phyloP scores from a whole-genome alignment of 1,140 invertebrate genomes.

The Drosophila ananassae region DNA sequence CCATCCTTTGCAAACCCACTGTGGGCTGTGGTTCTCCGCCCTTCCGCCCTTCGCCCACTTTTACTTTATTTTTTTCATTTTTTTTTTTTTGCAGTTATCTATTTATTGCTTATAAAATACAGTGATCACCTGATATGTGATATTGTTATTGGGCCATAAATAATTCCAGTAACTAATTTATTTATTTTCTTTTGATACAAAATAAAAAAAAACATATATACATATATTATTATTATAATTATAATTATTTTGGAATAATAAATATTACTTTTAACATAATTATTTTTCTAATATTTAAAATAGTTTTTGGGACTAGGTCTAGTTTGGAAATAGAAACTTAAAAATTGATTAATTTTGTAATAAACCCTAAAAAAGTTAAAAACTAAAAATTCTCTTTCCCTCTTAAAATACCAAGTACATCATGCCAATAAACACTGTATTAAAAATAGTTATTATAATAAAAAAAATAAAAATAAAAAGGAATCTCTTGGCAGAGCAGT shows the following conservation, averaged over 20 bases:
- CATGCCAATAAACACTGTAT: not conserved
- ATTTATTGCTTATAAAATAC: constrained; percentile 50
- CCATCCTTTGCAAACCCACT: constrained; percentile 26
- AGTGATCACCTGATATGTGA: not conserved
- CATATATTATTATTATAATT: not conserved
- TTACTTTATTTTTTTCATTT: constrained; percentile 1
- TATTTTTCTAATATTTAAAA: no score
- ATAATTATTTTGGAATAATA: no score
- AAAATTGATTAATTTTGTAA: no score
- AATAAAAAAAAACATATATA: no score
- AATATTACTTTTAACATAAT: no score
- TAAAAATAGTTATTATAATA: constrained; percentile 3
- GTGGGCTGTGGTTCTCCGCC: constrained; percentile 27
- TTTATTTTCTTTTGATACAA: not conserved
- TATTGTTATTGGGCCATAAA: no score
- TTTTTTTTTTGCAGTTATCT: constrained; percentile 30
- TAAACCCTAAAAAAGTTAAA: no score
- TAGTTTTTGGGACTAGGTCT: no score
- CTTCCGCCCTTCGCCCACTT: constrained; percentile 11
- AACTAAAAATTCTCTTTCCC: no score
- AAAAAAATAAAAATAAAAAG: constrained; percentile 13
- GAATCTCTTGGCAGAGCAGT: constrained; percentile 17
- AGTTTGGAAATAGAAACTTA: no score
- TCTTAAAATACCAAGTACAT: not conserved
- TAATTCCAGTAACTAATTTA: no score